Evolutionary conservation across 1,140 invertebrate genomes (phyloP).

Genomic region (Brachionus koreanus): DNA sequence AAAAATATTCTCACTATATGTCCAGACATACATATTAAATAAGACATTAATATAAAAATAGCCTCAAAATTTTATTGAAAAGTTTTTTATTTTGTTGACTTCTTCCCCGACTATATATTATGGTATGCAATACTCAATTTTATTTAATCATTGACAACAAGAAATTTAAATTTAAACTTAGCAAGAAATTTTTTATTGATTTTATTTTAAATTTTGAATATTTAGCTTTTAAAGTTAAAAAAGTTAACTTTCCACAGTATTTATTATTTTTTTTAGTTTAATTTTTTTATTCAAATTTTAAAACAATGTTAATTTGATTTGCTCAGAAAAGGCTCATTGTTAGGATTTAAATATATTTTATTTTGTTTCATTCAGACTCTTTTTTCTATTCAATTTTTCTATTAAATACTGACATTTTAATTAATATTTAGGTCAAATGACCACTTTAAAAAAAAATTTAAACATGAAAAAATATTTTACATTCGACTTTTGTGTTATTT

Average conservation of each 20-base stretch:
- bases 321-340: too few species aligned
- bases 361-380: too few species aligned
- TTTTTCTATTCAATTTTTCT: too few species aligned
- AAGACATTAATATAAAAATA: slow-evolving; percentile 5
- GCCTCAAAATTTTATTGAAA: background rate
- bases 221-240: background rate
- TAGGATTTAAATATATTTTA: too few species aligned
- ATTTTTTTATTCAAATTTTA: too few species aligned
- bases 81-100: background rate
- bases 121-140: background rate
- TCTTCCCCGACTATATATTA: background rate
- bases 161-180: background rate
- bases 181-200: too few species aligned
- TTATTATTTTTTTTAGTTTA: too few species aligned
- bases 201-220: background rate
- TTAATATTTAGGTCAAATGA: background rate
- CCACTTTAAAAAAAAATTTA: background rate
- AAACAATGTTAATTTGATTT: too few species aligned
- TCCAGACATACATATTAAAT: background rate
- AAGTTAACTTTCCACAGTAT: too few species aligned
- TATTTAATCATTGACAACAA: background rate
- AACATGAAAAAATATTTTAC: background rate
- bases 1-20: background rate
- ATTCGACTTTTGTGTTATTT: background rate
- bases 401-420: too few species aligned